Base-by-base conservation (phyloP, 2,113 vertebrate genomes). In the Arvicanthis niloticus region DNA sequence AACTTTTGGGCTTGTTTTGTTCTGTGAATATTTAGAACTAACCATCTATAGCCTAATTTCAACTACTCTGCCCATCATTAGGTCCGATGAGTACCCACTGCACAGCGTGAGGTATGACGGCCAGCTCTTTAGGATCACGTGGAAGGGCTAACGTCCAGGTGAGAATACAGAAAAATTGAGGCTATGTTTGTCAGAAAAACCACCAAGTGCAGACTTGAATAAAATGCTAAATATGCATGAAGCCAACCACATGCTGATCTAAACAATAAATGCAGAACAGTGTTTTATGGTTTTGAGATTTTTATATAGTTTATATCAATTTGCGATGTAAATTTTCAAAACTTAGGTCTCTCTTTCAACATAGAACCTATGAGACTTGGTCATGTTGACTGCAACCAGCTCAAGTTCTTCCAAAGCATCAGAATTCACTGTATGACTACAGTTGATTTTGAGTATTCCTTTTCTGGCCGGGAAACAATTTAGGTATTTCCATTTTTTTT, bases 61-160 rank as follows among this genome's bases (percentile, higher is more conserved):
- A 88, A 92, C 7, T 94, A n/a, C 45, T 60, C 58, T 67, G 93
- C 22, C 9, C 7, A 13, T 89, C 48, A 77, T 68, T 92, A 82
- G 17, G 24, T 89, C 67, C 76, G 97, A 80, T 78, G 84, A 40
- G 70, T 78, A n/a, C 97, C 94, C 51, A 93, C 51, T 96, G 73
- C 19, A 17, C 68, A 94, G 7, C 15, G 40, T 10, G 9, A 89
- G 42, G n/a, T 80, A 94, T 16, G 60, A 80, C 92, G 67, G 82
- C 76, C 92, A 53, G 53, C 42, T 94, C 42, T 96, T 70, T 37
- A 81, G 0, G 76, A 89, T 19, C 3, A 78, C 37, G 12, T 60
- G 16, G 40, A 94, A 89, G 12, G 89, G 29, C 86, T 40, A 90
- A 76, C 60, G 22, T 81, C 72, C 3, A 88, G 17, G 6, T 90